Evolutionary conservation across 2,113 vertebrate genomes (phyloP).

Genomic region (Xenopus laevis): DNA sequence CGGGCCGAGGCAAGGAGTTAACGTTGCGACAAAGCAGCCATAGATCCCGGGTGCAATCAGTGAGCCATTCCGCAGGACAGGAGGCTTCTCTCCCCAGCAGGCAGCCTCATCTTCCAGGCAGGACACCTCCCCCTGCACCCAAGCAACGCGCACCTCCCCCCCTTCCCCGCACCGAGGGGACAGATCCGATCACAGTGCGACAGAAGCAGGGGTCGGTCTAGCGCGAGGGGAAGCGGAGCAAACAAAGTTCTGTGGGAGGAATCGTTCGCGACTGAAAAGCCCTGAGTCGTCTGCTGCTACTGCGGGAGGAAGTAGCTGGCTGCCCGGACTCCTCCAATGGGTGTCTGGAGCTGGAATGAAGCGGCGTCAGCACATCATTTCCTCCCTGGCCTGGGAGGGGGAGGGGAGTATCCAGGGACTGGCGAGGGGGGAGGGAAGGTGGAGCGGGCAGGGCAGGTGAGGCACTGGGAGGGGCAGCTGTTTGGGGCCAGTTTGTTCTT

Average conservation of each 20-base stretch:
- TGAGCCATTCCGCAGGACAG: not conserved
- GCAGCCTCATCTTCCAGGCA: slow-evolving; percentile 32
- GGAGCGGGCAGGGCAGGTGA: slow-evolving; percentile 51
- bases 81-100: slow-evolving; percentile 18
- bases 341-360: slow-evolving; percentile 66
- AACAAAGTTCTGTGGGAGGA: slow-evolving; percentile 5
- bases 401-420: not conserved
- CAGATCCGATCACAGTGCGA: slow-evolving; percentile 34
- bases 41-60: slow-evolving; percentile 16
- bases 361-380: slow-evolving; percentile 63
- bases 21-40: not conserved
- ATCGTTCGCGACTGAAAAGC: slow-evolving; percentile 37
- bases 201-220: slow-evolving; percentile 20
- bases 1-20: not conserved
- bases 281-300: slow-evolving; percentile 44
- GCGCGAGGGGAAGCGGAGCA: too few species aligned
- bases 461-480: slow-evolving; percentile 49
- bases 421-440: not conserved
- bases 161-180: slow-evolving; percentile 9
- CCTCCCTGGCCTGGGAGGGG: slow-evolving; percentile 58
- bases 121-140: slow-evolving; percentile 11
- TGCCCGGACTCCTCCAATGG: slow-evolving; percentile 60
- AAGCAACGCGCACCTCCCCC: slow-evolving; percentile 7
- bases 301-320: slow-evolving; percentile 68
- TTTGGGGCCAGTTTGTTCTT: too few species aligned